Evolutionary conservation across 1,140 invertebrate species (phyloP), one percentile per base, ranked within the genome.

Genomic region (Stratiolaelaps scimitus): DNA sequence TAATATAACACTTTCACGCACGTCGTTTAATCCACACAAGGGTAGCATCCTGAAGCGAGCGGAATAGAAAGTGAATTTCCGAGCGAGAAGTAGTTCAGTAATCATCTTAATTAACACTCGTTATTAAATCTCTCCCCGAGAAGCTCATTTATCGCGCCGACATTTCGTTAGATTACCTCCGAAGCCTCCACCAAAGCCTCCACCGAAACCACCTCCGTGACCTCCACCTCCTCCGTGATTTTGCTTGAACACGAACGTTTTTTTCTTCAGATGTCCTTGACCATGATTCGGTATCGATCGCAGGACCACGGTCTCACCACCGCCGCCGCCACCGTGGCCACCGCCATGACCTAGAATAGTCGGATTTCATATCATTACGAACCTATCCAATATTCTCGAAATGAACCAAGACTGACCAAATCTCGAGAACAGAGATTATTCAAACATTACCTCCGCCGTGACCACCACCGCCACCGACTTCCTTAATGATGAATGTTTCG

Each of bases 391-490:
- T 40, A 40, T 40, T 6, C 34, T 6, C 0, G 10, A 10, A 40
- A n/a, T n/a, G n/a, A n/a, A n/a, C n/a, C n/a, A 40, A 40, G 34
- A 40, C 5, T 6, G 34, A 40, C 5, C 23, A 20, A 26, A 15
- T 60, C 19, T 28, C 19, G 19, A 20, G 4, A 48, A 28, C 15
- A 6, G 47, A 6, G 26, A 28, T 48, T 23, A 60, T 29, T 60
- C 47, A 29, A 15, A 60, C 23, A 26, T 60, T 23, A 15, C 53
- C 53, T 15, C 23, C 53, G 34, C 53, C 53, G 53, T 60, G 23
- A 17, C 53, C 15, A 48, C 47, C 23, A 29, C 53, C 53, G 34
- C 53, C 53, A 26, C 53, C 53, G 53, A 60, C 26, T 60, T 60
- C 53, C 10, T 60, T 60, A 10, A 60, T 60, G 53, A 60, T 26